These are phyloP conservation scores for Acrossocheilus fasciatus DNA, from an alignment of 2,797 vertebrate genomes.

Conservation along the genomic window DNA sequence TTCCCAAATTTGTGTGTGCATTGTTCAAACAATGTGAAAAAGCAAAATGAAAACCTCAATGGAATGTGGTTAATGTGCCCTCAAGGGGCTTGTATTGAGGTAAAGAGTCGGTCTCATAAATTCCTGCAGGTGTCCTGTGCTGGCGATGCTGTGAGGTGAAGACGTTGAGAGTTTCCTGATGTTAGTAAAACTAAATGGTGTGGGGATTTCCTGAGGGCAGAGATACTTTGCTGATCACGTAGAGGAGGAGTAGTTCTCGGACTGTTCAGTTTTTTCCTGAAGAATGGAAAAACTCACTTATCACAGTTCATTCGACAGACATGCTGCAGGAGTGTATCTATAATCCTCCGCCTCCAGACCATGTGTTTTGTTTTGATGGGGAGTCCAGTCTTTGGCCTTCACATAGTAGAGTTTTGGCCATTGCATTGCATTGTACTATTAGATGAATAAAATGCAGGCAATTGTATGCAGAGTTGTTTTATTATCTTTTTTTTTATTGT, in stretches of 20 bases:
- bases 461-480: background rate
- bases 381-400: constrained; percentile 5
- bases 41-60: too few relatives aligned
- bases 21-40: constrained; percentile 9
- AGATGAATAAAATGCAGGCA: background rate
- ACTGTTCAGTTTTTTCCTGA: background rate
- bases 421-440: background rate
- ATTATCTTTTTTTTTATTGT: background rate
- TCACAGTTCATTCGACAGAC: background rate
- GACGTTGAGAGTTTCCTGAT: constrained; percentile 11
- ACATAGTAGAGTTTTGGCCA: background rate
- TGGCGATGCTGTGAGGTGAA: background rate
- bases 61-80: constrained; percentile 13
- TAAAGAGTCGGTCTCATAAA: constrained; percentile 9
- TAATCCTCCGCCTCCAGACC: constrained; percentile 9
- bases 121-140: constrained; percentile 19
- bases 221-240: constrained; percentile 1
- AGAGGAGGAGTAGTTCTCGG: background rate
- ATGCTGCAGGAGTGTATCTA: background rate
- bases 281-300: background rate
- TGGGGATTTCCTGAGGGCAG: constrained; percentile 4
- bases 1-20: background rate
- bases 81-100: background rate
- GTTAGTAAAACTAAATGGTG: constrained; percentile 17
- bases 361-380: constrained; percentile 13